These are phyloP conservation scores for Galeopsomyia nigrocyanea DNA, from an alignment of 2,888 invertebrate genomes.

Conservation along the genomic window DNA sequence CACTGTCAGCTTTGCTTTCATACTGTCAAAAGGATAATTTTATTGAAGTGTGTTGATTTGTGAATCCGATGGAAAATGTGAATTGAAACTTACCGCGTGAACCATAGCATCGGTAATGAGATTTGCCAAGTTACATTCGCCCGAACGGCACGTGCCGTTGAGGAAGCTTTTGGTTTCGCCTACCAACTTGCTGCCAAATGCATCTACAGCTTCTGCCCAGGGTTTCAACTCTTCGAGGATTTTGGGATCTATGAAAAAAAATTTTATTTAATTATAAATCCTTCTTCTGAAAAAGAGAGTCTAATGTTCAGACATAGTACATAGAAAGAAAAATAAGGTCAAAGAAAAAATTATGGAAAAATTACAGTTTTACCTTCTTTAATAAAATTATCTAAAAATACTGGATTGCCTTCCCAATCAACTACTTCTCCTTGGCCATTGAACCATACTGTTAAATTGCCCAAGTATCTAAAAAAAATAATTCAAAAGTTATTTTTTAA, in stretches of 20 bases:
- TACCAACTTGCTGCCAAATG: constrained; percentile 71
- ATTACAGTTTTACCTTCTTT: constrained; percentile 72
- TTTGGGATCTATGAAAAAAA: constrained; percentile 72
- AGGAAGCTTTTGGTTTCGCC: constrained; percentile 75
- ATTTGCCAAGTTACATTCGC: constrained; percentile 83
- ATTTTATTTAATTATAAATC: constrained; percentile 55
- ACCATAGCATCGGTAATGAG: constrained; percentile 81
- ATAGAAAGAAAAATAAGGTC: too few species aligned
- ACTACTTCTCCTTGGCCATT: constrained; percentile 77
- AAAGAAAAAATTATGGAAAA: too few species aligned
- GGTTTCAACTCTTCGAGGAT: constrained; percentile 73
- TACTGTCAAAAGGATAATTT: constrained; percentile 64
- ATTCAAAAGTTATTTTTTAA: not conserved
- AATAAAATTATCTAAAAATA: constrained; percentile 75
- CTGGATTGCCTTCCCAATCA: constrained; percentile 80
- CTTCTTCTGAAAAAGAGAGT: too few species aligned
- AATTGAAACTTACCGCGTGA: constrained; percentile 71
- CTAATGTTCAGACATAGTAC: too few species aligned
- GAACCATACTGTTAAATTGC: constrained; percentile 80
- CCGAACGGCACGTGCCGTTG: constrained; percentile 71
- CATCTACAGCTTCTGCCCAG: constrained; percentile 74
- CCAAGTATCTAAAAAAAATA: constrained; percentile 74
- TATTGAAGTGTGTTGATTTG: not conserved
- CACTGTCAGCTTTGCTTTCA: constrained; percentile 68
- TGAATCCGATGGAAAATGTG: too few species aligned